Conservation (phyloP, 2,888 invertebrate species). For the Ptycholaimellus sp. region DNA sequence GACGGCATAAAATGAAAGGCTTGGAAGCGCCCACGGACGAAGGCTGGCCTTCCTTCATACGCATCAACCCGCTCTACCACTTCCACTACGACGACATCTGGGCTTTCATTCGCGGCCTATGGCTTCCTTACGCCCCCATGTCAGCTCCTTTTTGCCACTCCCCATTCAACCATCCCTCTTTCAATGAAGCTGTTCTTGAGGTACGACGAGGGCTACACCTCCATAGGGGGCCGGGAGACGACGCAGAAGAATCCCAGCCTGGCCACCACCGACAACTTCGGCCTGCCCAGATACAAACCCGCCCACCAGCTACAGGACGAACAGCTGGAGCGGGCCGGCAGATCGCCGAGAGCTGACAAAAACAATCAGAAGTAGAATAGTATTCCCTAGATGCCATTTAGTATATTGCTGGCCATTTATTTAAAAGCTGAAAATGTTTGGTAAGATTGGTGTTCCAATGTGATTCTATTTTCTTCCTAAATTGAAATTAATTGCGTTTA, state of each 20-base stretch:
- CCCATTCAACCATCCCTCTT: no score
- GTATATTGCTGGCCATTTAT: no score
- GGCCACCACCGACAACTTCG: conserved; percentile 31
- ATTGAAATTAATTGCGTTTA: no score
- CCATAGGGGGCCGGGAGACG: conserved; percentile 54
- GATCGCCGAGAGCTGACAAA: no score
- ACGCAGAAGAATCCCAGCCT: conserved; percentile 55
- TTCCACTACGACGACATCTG: conserved; percentile 79
- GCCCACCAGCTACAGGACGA: conserved; percentile 46
- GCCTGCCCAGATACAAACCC: conserved; percentile 39
- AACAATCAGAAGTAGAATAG: no score
- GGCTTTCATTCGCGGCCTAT: conserved; percentile 51
- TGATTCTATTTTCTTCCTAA: no score
- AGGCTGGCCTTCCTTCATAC: conserved; percentile 62
- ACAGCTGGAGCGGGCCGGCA: conserved; percentile 37
- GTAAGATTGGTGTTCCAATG: no score
- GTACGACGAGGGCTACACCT: conserved; percentile 71
- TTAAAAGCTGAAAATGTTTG: no score
- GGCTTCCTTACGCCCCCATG: conserved; percentile 44
- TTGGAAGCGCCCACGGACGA: no score
- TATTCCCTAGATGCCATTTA: no score
- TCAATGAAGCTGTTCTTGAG: conserved; percentile 36
- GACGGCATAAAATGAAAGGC: no score
- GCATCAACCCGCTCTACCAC: conserved; percentile 42
- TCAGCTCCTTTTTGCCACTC: neutral